Evolutionary conservation across 2,113 vertebrate genomes (phyloP).

Genomic region (Ictidomys tridecemlineatus): DNA sequence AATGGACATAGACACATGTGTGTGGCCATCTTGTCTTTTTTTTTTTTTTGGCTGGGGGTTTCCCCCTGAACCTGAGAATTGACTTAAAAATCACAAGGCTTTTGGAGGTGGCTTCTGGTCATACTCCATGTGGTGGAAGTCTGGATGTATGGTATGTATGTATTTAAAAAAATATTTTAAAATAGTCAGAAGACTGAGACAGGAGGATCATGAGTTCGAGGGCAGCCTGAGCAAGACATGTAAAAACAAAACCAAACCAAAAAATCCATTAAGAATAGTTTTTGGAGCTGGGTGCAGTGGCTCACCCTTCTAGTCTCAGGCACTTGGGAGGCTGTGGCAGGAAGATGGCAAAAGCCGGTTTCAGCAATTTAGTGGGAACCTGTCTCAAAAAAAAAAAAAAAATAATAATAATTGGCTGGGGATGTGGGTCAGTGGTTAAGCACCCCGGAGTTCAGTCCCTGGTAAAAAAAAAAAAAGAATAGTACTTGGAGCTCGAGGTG

Average conservation of each 20-base stretch:
- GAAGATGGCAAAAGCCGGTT: too few relatives aligned
- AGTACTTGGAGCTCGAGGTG: not conserved
- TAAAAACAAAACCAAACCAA: too few relatives aligned
- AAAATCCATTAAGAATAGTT: not conserved
- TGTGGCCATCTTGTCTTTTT: not conserved
- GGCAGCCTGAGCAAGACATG: not conserved
- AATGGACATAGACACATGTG: too few relatives aligned
- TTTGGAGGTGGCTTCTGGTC: not conserved
- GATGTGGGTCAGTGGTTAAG: too few relatives aligned
- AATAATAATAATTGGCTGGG: too few relatives aligned
- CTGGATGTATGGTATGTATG: not conserved
- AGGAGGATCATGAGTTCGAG: not conserved
- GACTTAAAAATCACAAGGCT: not conserved
- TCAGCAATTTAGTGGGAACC: too few relatives aligned
- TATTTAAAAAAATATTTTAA: not conserved
- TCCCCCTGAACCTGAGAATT: not conserved
- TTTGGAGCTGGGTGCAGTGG: not conserved
- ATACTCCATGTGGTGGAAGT: not conserved
- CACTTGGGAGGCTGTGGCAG: too few relatives aligned
- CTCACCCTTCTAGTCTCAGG: not conserved
- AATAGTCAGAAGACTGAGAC: not conserved
- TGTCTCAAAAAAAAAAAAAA: too few relatives aligned
- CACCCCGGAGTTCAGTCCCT: too few relatives aligned
- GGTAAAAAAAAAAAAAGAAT: not conserved
- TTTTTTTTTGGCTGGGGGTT: not conserved